A percentile compares a stretch with the other conserved stretches of the same genome.
Evolutionary conservation across 2,888 invertebrate species (phyloP).

Genomic region (Steinernema hermaphroditum): DNA sequence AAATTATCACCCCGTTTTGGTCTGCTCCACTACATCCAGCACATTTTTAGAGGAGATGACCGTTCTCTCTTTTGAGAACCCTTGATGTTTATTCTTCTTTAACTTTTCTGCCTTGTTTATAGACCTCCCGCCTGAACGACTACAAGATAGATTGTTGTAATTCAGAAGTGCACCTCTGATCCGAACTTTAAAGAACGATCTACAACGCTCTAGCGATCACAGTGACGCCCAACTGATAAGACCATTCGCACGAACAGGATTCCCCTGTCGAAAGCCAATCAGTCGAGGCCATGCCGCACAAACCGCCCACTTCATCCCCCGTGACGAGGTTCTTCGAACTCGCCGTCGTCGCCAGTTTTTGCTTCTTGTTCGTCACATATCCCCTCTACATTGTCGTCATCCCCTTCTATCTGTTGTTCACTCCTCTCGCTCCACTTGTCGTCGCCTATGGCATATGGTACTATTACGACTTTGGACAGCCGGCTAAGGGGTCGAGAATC

Average conservation of each 20-base stretch:
- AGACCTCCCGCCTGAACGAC: no score
- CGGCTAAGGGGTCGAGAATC: conserved; percentile 70
- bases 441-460: conserved; percentile 71
- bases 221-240: no score
- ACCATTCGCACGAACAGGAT: neutral
- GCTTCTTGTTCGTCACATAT: conserved; percentile 72
- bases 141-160: no score
- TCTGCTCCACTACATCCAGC: no score
- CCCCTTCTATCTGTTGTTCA: conserved; percentile 70
- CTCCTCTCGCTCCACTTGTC: conserved; percentile 54
- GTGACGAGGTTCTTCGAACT: neutral
- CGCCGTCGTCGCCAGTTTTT: conserved; percentile 64
- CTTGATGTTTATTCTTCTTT: no score
- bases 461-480: conserved; percentile 73
- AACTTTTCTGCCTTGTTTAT: no score
- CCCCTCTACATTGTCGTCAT: conserved; percentile 70
- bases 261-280: neutral
- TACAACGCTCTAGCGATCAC: no score
- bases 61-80: no score
- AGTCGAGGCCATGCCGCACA: neutral
- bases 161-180: no score
- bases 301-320: neutral
- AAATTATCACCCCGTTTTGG: no score
- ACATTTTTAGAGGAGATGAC: no score
- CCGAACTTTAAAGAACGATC: no score